Percentiles rank a stretch among this genome's conserved stretches.
phyloP scores from a whole-genome alignment of 2,797 vertebrate genomes.

The Melanitta fusca region DNA sequence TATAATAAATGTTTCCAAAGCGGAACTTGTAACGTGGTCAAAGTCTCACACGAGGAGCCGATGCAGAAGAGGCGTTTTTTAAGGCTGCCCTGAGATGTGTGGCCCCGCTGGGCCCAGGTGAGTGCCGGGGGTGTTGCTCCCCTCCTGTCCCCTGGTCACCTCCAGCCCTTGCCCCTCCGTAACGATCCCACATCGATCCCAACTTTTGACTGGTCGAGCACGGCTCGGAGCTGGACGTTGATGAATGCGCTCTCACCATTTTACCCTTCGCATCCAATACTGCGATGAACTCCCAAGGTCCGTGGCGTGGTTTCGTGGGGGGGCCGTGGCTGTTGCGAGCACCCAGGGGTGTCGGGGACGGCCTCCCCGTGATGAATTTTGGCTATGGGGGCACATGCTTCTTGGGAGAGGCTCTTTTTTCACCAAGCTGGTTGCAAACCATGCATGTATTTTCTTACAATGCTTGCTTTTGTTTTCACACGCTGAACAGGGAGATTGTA shows the following conservation, averaged over 20 bases:
- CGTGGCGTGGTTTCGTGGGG: slow-evolving; percentile 60
- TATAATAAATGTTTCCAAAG: slow-evolving; percentile 49
- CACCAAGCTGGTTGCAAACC: fast-evolving
- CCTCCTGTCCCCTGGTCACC: slow-evolving; percentile 71
- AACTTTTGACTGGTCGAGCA: slow-evolving; percentile 86
- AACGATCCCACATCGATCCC: slow-evolving; percentile 89
- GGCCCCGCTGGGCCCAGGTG: background rate
- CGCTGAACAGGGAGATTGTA: fast-evolving
- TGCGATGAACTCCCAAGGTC: slow-evolving; percentile 84
- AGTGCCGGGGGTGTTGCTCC: slow-evolving; percentile 23
- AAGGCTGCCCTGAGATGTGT: background rate
- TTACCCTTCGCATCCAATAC: slow-evolving; percentile 83
- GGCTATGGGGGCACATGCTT: background rate
- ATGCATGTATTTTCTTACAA: fast-evolving
- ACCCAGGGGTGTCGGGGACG: fast-evolving
- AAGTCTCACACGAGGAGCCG: background rate
- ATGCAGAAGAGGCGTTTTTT: background rate
- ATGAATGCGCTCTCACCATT: slow-evolving; percentile 86
- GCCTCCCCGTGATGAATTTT: background rate
- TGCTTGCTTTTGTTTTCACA: fast-evolving
- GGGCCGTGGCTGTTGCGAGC: fast-evolving
- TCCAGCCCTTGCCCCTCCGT: slow-evolving; percentile 74
- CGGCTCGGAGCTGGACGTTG: slow-evolving; percentile 88
- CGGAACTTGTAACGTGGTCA: background rate
- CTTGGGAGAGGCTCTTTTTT: background rate